These are phyloP conservation scores for Lepus europaeus DNA, from an alignment of 2,113 vertebrate genomes.

Conservation along the genomic window DNA sequence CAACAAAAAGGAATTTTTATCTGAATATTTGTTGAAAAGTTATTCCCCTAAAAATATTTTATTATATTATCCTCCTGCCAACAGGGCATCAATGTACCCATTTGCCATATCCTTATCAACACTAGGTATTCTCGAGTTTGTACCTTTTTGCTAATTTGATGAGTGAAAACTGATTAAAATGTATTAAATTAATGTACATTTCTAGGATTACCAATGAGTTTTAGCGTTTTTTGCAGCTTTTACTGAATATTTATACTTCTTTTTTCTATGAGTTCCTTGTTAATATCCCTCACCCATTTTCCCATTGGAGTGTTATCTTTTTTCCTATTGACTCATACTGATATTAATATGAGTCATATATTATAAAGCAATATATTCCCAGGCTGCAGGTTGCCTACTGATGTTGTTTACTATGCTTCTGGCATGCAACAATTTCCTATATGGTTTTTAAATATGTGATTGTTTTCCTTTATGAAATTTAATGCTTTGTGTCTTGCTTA, in stretches of 20 bases:
- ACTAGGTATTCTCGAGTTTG: background rate
- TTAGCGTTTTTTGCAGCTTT: background rate
- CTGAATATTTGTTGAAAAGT: background rate
- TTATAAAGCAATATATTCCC: conserved; percentile 12
- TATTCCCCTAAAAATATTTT: background rate
- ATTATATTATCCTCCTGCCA: background rate
- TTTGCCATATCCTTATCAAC: background rate
- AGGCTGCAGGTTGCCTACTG: background rate
- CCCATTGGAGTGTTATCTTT: background rate
- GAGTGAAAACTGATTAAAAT: conserved; percentile 35
- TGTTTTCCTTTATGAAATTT: conserved; percentile 29
- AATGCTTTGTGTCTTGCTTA: conserved; percentile 47
- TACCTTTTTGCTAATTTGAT: background rate
- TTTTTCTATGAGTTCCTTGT: conserved; percentile 40
- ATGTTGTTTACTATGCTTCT: background rate
- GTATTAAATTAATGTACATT: background rate
- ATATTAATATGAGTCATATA: conserved; percentile 9
- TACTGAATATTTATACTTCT: conserved; percentile 10
- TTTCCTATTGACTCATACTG: conserved; percentile 16
- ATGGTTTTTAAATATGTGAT: background rate
- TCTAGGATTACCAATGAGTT: conserved; percentile 11
- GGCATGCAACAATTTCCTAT: background rate
- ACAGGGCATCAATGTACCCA: background rate
- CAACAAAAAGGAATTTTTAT: background rate
- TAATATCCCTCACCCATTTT: background rate